phyloP scores from a whole-genome alignment of 2,888 invertebrate genomes.

The Phrixothrix hirtus region DNA sequence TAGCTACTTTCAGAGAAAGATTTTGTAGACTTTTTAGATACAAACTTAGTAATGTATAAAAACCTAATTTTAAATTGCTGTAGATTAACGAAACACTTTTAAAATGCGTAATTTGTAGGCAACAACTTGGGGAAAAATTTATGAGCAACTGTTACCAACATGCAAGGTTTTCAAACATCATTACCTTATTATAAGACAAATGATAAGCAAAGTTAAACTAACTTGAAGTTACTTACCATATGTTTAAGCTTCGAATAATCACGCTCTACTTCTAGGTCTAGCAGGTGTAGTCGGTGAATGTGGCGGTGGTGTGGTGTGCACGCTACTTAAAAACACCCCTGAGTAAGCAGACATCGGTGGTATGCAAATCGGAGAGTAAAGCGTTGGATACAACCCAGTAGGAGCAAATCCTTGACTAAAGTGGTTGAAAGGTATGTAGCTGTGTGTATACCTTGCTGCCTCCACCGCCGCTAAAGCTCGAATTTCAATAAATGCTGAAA shows the following conservation, averaged over 20 bases:
- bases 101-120: too few relatives aligned
- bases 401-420: slow-evolving; percentile 31
- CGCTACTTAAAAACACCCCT: slow-evolving; percentile 39
- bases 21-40: too few relatives aligned
- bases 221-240: slow-evolving; percentile 10
- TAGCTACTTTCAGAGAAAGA: too few relatives aligned
- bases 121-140: too few relatives aligned
- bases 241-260: slow-evolving; percentile 25
- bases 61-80: too few relatives aligned
- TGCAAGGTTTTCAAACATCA: too few relatives aligned
- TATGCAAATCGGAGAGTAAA: slow-evolving; percentile 48
- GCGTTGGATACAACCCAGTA: slow-evolving; percentile 32
- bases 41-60: too few relatives aligned
- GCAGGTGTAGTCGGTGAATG: slow-evolving; percentile 36
- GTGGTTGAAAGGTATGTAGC: slow-evolving; percentile 40
- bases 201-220: too few relatives aligned
- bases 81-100: too few relatives aligned
- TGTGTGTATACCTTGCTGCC: slow-evolving; percentile 47
- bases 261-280: slow-evolving; percentile 43
- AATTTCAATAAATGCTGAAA: slow-evolving; percentile 48
- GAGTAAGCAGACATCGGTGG: slow-evolving; percentile 44
- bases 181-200: too few relatives aligned
- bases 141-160: too few relatives aligned
- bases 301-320: slow-evolving; percentile 40
- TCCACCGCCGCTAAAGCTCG: slow-evolving; percentile 47